These are phyloP conservation scores for Clinocottus analis DNA, from an alignment of 2,113 vertebrate genomes.

Conservation along the genomic window DNA sequence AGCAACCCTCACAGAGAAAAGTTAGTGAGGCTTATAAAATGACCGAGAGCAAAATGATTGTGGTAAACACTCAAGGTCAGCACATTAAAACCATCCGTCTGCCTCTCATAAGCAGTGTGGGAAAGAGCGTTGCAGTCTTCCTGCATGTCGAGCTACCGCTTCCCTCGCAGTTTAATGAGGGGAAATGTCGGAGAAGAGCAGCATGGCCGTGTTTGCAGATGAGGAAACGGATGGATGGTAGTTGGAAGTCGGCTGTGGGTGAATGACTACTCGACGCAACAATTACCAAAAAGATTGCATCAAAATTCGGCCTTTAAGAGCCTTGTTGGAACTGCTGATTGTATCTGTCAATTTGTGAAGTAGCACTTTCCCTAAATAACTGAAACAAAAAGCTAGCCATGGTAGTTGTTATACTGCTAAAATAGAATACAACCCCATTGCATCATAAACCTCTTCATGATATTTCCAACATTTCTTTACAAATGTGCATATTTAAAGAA, in stretches of 20 bases:
- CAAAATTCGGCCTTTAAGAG: background rate
- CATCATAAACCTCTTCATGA: background rate
- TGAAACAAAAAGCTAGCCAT: background rate
- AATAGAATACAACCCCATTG: background rate
- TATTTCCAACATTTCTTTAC: slow-evolving; percentile 3
- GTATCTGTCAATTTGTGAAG: background rate
- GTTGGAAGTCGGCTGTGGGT: background rate
- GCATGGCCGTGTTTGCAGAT: background rate
- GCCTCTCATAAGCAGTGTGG: background rate
- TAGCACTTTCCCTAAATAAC: background rate
- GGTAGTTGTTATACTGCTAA: background rate
- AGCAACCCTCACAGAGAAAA: background rate
- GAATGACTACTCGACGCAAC: background rate
- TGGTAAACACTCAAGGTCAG: background rate
- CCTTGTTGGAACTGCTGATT: background rate
- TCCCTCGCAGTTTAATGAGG: background rate
- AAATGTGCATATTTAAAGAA: slow-evolving; percentile 21
- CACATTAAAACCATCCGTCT: background rate
- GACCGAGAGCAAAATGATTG: background rate
- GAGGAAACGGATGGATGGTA: background rate
- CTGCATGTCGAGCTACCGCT: background rate
- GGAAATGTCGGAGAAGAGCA: background rate
- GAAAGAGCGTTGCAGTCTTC: background rate
- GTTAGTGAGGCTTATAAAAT: background rate
- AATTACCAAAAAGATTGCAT: background rate